Base-by-base conservation (phyloP, 2,113 vertebrate species). In the Toxotes jaculatrix region DNA sequence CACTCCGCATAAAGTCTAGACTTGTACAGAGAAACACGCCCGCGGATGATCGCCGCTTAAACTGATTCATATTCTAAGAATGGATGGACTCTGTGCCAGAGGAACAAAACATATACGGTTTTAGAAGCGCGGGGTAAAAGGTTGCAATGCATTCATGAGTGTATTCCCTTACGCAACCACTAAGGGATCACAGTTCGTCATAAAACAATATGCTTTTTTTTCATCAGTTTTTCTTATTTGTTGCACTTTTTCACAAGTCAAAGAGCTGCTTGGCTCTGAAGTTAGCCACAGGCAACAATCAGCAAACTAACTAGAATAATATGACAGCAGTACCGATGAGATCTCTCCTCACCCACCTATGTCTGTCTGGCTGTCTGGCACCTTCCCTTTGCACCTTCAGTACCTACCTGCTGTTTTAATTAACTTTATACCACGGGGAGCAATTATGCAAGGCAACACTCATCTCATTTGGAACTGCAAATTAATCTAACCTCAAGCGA, bases 331-430 rank as follows among this genome's bases (percentile, higher is more conserved):
- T 31, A 47, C 72, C 77, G 43, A 21, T 31, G 76, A 88, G 86
- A 79, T 86, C 70, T 74, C 74, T 70, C 63, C 82, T 83, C 86
- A 68, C 70, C 79, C 79, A 73, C 79, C 87, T 47, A 61, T 69
- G 76, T 84, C 70, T 84, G 83, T 78, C 78, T 78, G 89, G 14
- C 81, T 81, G 80, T 91, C 82, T 89, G 84, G 83, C 91, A 92
- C 90, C 79, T 91, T 85, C 84, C 85, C 81, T 87, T 92, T 32
- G 56, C 91, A 93, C 83, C 88, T 82, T 83, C 79, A 77, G 74
- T 76, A 78, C 85, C 90, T 87, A 81, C 91, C 89, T 84, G 90
- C 87, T 82, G 90, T 89, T 92, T 89, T 93, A 94, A 95, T 94
- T 93, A 93, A 92, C 84, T 85, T 65, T 57, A 75, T 86, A 88